Evolutionary conservation across 2,797 vertebrate species (phyloP), one percentile per base, ranked within the genome.

Genomic region (Poecilia picta): DNA sequence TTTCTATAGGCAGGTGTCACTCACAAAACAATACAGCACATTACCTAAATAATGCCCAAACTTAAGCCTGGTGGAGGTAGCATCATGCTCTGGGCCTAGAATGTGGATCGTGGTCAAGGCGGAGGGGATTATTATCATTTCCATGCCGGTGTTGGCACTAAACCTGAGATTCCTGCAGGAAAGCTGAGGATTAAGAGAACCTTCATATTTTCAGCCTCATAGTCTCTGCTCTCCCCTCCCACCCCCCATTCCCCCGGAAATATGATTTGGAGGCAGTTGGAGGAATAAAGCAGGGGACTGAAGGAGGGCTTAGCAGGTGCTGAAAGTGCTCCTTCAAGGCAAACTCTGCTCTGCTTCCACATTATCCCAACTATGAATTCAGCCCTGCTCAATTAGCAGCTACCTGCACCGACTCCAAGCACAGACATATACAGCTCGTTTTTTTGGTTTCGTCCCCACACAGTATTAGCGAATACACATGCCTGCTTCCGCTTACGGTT

Each of bases 291-390:
- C 23, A 72, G 81, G 64, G 20, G 73, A 78, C 43, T 49, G 55
- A 79, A 75, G 72, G 46, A 81, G 81, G 47, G 75, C 39, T 78
- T 68, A 75, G 83, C 92, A 92, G 91, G 89, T 95, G 92, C 82
- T 74, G 78, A 82, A 89, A 84, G 73, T 80, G 72, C 74, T 79
- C 90, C 89, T 90, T 79, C 70, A 62, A 88, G 93, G 83, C 76
- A 91, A 90, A 87, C 78, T 41, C 74, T 85, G 85, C 77, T 88
- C 88, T 87, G 81, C 78, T 85, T 90, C 74, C 81, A 80, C 76
- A 62, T 77, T 72, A 84, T 87, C 46, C 66, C 51, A 57, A 77
- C 85, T 92, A 93, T 88, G 90, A 93, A 93, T 93, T 92, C 83
- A 79, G 55, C 78, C 76, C 88, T 81, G 84, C 87, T 85, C 83